phyloP scores from a whole-genome alignment of 2,797 vertebrate species.

The Bufotes viridis region DNA sequence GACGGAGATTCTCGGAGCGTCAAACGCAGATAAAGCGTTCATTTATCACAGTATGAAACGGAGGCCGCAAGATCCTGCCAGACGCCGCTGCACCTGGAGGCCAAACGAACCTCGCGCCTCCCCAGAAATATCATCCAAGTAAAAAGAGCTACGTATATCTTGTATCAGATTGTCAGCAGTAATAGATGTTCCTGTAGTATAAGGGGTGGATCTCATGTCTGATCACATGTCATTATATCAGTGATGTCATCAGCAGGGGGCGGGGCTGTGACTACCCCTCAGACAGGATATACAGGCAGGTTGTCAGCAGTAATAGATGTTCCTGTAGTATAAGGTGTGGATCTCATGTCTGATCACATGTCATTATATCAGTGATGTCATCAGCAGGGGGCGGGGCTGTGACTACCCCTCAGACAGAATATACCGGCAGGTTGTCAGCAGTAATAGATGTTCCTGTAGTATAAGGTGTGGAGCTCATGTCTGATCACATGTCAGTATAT shows the following conservation, averaged over 20 bases:
- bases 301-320: too few relatives aligned
- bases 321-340: neutral
- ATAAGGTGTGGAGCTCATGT: too few relatives aligned
- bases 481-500: too few relatives aligned
- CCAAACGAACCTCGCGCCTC: neutral
- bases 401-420: too few relatives aligned
- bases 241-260: neutral
- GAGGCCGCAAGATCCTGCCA: conserved; percentile 59
- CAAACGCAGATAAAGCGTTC: conserved; percentile 65
- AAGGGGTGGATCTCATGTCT: too few relatives aligned
- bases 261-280: neutral
- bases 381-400: too few relatives aligned
- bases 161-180: neutral
- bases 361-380: neutral
- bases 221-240: too few relatives aligned
- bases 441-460: too few relatives aligned
- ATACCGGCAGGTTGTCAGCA: too few relatives aligned
- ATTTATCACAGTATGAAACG: conserved; percentile 36
- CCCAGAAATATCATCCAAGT: neutral
- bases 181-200: too few relatives aligned
- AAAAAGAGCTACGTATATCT: neutral
- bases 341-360: neutral
- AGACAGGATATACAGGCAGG: too few relatives aligned
- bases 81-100: conserved; percentile 28
- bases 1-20: conserved; percentile 62